A percentile compares a stretch with the other conserved stretches of the same genome.
Conservation (phyloP, 2,888 invertebrate genomes). For the Scaptomyza tumidula region DNA sequence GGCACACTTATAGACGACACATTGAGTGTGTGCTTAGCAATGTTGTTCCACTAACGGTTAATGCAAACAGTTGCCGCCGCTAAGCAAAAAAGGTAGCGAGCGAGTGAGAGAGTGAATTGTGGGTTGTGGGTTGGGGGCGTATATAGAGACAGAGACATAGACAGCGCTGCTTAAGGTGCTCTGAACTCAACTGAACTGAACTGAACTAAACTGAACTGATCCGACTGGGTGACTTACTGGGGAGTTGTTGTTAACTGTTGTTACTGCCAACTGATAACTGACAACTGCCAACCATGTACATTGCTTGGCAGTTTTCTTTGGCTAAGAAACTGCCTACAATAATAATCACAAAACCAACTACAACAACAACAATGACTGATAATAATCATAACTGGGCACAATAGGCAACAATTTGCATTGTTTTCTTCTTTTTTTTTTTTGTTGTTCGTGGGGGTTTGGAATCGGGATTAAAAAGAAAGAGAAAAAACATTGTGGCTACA, state of each 20-base stretch:
- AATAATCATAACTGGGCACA: constrained; percentile 75
- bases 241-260: constrained; percentile 23
- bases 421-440: constrained; percentile 20
- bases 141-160: constrained; percentile 25
- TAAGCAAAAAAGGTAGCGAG: constrained; percentile 17
- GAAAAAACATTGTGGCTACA: constrained; percentile 47
- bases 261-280: constrained; percentile 12
- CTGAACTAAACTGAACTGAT: constrained; percentile 39
- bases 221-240: constrained; percentile 60
- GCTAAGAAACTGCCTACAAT: constrained; percentile 46
- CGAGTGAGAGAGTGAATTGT: constrained; percentile 1
- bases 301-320: constrained; percentile 30
- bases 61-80: constrained; percentile 75
- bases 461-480: constrained; percentile 4
- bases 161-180: constrained; percentile 55
- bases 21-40: constrained; percentile 71
- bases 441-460: background rate
- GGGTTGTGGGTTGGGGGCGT: constrained; percentile 33
- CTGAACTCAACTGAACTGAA: constrained; percentile 65
- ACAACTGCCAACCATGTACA: constrained; percentile 4
- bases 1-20: constrained; percentile 77
- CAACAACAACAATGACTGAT: constrained; percentile 61
- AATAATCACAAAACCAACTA: constrained; percentile 37
- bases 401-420: constrained; percentile 70
- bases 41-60: constrained; percentile 80